Evolutionary conservation across 2,888 invertebrate genomes (phyloP), one percentile per base, ranked within the genome.

Genomic region (Operophtera brumata): DNA sequence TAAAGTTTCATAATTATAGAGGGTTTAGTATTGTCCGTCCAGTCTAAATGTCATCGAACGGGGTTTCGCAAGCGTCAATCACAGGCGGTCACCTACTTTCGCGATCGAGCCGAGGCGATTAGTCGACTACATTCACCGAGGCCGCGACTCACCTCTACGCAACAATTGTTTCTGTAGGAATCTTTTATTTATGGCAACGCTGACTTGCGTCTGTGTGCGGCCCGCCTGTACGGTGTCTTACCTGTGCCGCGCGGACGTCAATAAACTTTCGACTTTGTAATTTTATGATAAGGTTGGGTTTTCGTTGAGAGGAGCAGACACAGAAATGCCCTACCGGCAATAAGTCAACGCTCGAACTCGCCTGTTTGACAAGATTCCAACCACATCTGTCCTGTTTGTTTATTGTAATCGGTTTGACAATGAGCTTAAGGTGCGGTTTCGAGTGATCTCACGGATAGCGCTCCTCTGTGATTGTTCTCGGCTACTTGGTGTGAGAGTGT

Each of bases 321-420:
- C 83, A 84, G 84, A 87, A 90, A 87, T 86, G 86, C 84, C 84
- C 85, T 88, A 88, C 88, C 87, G 84, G 83, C 85, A 87, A 88
- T 90, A 90, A 90, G 90, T 89, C 89, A 89, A 89, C 88, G 89
- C 88, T 89, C 86, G 88, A 88, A 86, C 83, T 86, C 86, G 89
- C 89, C 87, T 84, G 90, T 89, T 89, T 88, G 89, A 90, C 90
- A 89, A 89, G 90, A 90, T 90, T 90, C 90, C 90, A 90, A 87
- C 88, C 88, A 88, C 89, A 87, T 86, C 88, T 88, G 86, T 84
- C 86, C 88, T 89, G 90, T 90, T 89, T 90, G 89, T 88, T 90
- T 89, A 90, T 89, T 88, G 88, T 90, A 90, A 89, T 89, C 89
- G 89, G 89, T 89, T 89, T 89, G 86, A 89, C 89, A 89, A 90